Base-by-base conservation (phyloP, 2,797 vertebrate genomes). In the Notolepis coatsorum region DNA sequence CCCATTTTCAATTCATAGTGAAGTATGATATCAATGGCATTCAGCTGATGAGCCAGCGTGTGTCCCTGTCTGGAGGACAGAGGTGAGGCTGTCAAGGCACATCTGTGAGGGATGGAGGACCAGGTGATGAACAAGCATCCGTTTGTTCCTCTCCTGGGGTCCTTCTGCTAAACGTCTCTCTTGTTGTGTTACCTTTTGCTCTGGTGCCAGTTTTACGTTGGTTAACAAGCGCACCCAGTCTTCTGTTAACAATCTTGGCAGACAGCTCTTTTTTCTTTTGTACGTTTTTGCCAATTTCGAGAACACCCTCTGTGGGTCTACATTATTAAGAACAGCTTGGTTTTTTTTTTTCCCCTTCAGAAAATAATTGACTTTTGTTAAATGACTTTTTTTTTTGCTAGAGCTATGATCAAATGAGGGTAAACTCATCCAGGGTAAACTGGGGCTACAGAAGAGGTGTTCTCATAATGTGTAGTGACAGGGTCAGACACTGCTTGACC, bases 51-150 rank as follows among this genome's bases (percentile, higher is more conserved):
- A 56, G 43, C 6, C n/a, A 55, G 54, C 54, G 39, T 5, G 47
- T 10, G 37, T 66, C 24, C 10, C 38, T 39, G 24, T 66, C 18
- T 50, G 47, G 59, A 50, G 58, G n/a, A n/a, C 47, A 72, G 9
- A 60, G 55, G 49, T 66, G 37, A 84, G 78, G 77, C 73, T 87
- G 74, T 80, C 71, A 85, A 80, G 81, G 78, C 68, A 25, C 72
- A 83, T 78, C 78, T 75, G 64, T 79, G 57, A 70, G 75, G 45
- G 80, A 85, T 81, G 85, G 79, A 86, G 80, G 61, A 79, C 73
- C 77, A 85, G 85, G 84, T 81, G 85, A 84, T 81, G 79, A 88
- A 87, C 82, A 85, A 75, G 79, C 68, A 59, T 49, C 68, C 10
- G n/a, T 77, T 82, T 87, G 80, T 83, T 46, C 75, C 74, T 81